Evolutionary conservation across 2,113 vertebrate species (phyloP), one percentile per base, ranked within the genome.

Genomic region (Sciurus niger): DNA sequence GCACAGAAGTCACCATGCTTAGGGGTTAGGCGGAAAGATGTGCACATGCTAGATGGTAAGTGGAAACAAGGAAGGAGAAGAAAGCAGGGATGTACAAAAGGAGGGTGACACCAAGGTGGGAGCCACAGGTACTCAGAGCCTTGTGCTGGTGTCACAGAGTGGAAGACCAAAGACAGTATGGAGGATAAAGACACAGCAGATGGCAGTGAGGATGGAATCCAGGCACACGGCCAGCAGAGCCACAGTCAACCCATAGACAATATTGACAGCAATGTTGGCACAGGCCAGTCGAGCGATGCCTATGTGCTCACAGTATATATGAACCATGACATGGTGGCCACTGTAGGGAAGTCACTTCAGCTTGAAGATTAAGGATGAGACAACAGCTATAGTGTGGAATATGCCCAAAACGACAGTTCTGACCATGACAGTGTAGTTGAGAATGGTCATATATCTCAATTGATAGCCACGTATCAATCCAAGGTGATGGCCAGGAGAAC

Each of bases 391-490:
- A 58, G 96, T 93, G 16, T 93, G 65, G 40, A 55, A 24, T 7
- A 96, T 0, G 0, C 95, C 97, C 34, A 12, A 28, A 72, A 97
- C 28, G 14, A 90, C 78, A 0, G 93, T 92, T 73, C 18, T 97
- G 28, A 30, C 65, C 30, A 32, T 82, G 46, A 83, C 24, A 0
- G 8, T 1, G 20, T 32, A 94, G 0, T 67, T 97, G 65, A 98
- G 77, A 6, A 96, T 70, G 0, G 53, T 6, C 28, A 79, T 55
- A 0, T 96, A 98, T 13, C 80, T 58, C 82, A 98, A 70, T 0
- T 97, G 97, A 97, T 97, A 60, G 97, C 98, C 43, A 97, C 1
- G 0, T 98, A 98, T 4, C 88, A 18, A 90, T 98, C 97, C 6
- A 97, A 93, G 0, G 95, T 96, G 97, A 97, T 98, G 70, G 96